Evolutionary conservation across 2,888 invertebrate genomes (phyloP), one percentile per base, ranked within the genome.

Genomic region (Myopa tessellatipennis): DNA sequence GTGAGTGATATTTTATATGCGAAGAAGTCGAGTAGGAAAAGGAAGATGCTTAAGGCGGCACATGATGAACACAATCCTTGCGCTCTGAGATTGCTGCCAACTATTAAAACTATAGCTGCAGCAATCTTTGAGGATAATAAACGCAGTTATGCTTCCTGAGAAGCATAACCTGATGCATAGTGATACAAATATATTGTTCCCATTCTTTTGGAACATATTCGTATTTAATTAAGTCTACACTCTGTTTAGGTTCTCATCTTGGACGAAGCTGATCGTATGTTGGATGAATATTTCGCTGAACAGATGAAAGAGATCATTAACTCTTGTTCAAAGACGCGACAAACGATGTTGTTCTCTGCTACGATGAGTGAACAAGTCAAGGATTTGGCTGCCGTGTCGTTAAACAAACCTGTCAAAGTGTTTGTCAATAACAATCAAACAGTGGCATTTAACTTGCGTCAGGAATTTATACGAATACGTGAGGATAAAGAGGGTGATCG

Each of bases 301-400:
- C 99, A 99, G 89, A 98, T 99, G 97, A 98, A 98, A 87, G 98
- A 99, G 90, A 96, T 99, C 84, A 96, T 99, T 72, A 93, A 94
- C 26, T 95, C 97, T 84, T 99, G 99, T 89, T 93, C 97, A 0
- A 92, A 94, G 77, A 96, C 95, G 18, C 92, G 98, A 12, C 99
- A 99, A 90, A 99, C 98, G 0, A 95, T 99, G 93, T 90, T 99
- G 78, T 99, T 99, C 91, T 99, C 99, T 0, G 99, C 99, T 55
- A 99, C 99, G 16, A 99, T 99, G 98, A 98, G 98, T n/a, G 98
- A 98, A 76, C 94, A 96, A 89, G 98, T 98, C n/a, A 95, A 97
- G 89, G 98, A 98, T 89, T 90, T 99, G 76, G 98, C 97, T 0
- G 93, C 97, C 0, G 96, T 99, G 1, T 98, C 98, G 0, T 91